Percentiles rank a stretch among this genome's conserved stretches.
Conservation (phyloP, 2,797 vertebrate species). For the Zenarchopterus dispar region DNA sequence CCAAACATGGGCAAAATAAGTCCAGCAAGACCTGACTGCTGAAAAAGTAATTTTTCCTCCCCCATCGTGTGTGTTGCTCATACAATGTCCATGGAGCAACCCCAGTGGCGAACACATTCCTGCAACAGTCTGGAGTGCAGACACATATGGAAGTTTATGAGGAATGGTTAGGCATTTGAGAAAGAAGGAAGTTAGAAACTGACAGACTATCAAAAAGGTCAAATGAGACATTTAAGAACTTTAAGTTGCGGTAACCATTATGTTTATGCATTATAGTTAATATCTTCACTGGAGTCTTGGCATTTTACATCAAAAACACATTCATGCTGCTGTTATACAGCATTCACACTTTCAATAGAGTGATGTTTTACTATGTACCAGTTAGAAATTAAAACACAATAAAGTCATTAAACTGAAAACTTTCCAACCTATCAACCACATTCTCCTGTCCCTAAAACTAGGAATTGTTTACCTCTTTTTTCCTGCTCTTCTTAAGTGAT, state of each 20-base stretch:
- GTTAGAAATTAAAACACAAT: not conserved
- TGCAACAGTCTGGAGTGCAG: slow-evolving; percentile 44
- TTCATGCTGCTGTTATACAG: not conserved
- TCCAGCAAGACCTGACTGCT: slow-evolving; percentile 49
- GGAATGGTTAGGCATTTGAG: slow-evolving; percentile 34
- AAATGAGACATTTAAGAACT: not conserved
- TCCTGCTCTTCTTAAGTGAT: slow-evolving; percentile 20
- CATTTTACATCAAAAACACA: slow-evolving; percentile 20
- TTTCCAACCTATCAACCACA: not conserved
- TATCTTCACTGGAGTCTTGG: slow-evolving; percentile 9
- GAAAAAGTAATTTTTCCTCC: slow-evolving; percentile 35
- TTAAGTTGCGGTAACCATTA: slow-evolving; percentile 1
- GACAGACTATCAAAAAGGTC: not conserved
- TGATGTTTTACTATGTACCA: too few relatives aligned
- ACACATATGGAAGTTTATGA: slow-evolving; percentile 41
- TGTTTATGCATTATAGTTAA: slow-evolving; percentile 20
- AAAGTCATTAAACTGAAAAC: not conserved
- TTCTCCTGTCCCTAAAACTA: not conserved
- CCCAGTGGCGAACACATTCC: slow-evolving; percentile 47
- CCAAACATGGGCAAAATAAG: slow-evolving; percentile 74
- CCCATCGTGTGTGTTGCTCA: slow-evolving; percentile 45
- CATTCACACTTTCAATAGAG: too few relatives aligned
- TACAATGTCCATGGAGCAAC: slow-evolving; percentile 46
- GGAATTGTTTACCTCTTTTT: not conserved
- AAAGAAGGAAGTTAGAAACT: slow-evolving; percentile 23